A percentile compares a stretch with the other conserved stretches of the same genome.
These are phyloP conservation scores for Cylindroiulus punctatus DNA, from an alignment of 2,888 invertebrate species.

Conservation along the genomic window DNA sequence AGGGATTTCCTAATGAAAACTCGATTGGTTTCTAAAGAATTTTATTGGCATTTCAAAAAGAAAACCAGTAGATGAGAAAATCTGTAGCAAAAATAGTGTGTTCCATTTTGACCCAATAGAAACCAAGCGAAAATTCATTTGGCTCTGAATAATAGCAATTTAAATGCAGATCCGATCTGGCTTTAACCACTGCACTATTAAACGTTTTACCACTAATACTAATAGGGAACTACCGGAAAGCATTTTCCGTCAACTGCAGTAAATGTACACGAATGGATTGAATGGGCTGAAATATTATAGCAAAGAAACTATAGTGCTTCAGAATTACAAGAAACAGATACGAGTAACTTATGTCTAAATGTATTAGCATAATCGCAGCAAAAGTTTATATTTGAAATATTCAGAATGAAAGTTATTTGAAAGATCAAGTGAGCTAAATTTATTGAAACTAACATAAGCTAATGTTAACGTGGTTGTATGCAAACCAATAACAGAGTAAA, in stretches of 20 bases:
- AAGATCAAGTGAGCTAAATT: not conserved
- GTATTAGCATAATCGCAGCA: not conserved
- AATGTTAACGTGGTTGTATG: not conserved
- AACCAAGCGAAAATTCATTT: not conserved
- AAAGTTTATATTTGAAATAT: not conserved
- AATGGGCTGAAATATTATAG: no score
- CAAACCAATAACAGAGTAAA: not conserved
- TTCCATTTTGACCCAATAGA: not conserved
- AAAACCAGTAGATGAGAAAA: not conserved
- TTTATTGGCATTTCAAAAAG: not conserved
- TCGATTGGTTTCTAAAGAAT: conserved; percentile 32
- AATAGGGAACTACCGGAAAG: no score
- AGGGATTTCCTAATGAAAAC: not conserved
- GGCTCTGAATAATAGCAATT: not conserved
- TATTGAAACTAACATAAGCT: not conserved
- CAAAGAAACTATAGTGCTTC: not conserved
- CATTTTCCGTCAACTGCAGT: no score
- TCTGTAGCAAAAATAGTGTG: conserved; percentile 19
- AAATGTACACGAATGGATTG: no score
- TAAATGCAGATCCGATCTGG: not conserved
- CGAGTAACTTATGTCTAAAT: not conserved
- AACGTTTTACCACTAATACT: not conserved
- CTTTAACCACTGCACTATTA: not conserved
- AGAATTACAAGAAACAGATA: not conserved
- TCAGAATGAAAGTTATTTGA: not conserved